Evolutionary conservation across 2,888 invertebrate genomes (phyloP).

Genomic region (Phengaris arion): DNA sequence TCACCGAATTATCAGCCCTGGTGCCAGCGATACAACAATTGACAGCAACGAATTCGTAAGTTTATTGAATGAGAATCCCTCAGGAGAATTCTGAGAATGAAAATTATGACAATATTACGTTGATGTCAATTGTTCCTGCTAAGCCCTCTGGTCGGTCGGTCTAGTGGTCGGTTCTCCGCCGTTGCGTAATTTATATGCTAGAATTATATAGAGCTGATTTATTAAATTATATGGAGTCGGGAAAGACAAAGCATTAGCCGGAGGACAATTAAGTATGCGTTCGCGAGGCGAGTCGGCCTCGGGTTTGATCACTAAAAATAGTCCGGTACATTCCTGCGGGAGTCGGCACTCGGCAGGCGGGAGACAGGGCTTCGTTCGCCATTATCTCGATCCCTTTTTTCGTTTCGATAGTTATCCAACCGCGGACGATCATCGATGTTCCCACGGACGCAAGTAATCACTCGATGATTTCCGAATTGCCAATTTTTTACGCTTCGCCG

Average conservation of each 20-base stretch:
- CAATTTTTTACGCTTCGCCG: conserved; percentile 52
- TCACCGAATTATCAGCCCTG: conserved; percentile 1
- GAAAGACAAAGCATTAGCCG: conserved; percentile 7
- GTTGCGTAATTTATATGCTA: neutral
- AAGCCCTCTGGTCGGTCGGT: no score
- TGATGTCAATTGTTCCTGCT: no score
- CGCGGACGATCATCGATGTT: conserved; percentile 69
- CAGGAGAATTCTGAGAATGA: no score
- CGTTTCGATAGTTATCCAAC: conserved; percentile 73
- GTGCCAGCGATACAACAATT: no score
- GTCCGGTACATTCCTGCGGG: conserved; percentile 59
- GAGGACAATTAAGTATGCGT: conserved; percentile 48
- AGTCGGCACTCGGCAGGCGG: conserved; percentile 38
- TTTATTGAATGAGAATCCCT: no score
- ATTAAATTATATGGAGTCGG: neutral
- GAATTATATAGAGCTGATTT: conserved; percentile 10
- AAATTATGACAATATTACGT: no score
- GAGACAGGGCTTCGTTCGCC: conserved; percentile 57
- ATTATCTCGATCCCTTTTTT: conserved; percentile 75
- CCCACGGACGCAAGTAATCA: conserved; percentile 67
- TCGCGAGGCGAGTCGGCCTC: conserved; percentile 54
- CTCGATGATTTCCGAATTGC: conserved; percentile 64
- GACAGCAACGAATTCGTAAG: no score
- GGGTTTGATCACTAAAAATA: conserved; percentile 75
- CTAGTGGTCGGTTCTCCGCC: neutral